A percentile compares a stretch with the other conserved stretches of the same genome.
phyloP scores from a whole-genome alignment of 1,140 invertebrate genomes.

The Nebria ingens region DNA sequence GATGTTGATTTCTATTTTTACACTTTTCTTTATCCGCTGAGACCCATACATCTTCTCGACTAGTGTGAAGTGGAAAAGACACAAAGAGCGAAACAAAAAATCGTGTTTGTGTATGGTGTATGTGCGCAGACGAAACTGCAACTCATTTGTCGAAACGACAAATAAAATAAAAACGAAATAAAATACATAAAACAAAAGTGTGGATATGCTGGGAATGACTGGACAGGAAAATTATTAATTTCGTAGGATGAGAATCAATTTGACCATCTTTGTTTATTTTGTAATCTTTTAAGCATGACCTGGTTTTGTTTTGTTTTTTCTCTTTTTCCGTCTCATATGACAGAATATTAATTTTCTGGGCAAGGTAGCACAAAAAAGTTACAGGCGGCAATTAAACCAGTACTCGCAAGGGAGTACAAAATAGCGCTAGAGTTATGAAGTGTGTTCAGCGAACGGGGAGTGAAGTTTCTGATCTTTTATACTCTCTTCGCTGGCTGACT shows the following conservation, averaged over 20 bases:
- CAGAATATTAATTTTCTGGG: constrained; percentile 9
- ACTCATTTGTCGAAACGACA: constrained; percentile 2
- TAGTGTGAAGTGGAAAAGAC: neutral
- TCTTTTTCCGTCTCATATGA: constrained; percentile 11
- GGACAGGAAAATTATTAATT: constrained; percentile 18
- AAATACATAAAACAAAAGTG: constrained; percentile 16
- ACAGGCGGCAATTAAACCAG: neutral
- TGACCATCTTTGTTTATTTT: constrained; percentile 18
- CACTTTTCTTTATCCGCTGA: neutral
- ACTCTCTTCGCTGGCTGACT: neutral
- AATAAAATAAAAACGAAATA: neutral
- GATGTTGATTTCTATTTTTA: neutral
- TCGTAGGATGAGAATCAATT: constrained; percentile 20
- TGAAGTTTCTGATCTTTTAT: no score
- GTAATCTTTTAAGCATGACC: constrained; percentile 15
- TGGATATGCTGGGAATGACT: constrained; percentile 13
- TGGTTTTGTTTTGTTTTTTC: no score
- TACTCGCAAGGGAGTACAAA: neutral
- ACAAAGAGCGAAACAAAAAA: neutral
- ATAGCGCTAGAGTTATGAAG: neutral
- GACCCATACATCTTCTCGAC: neutral
- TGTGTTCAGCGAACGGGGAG: neutral
- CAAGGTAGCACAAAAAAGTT: neutral
- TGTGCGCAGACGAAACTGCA: neutral
- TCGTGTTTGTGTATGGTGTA: neutral